phyloP scores from a whole-genome alignment of 2,113 vertebrate species.

The Arothron firmamentum region DNA sequence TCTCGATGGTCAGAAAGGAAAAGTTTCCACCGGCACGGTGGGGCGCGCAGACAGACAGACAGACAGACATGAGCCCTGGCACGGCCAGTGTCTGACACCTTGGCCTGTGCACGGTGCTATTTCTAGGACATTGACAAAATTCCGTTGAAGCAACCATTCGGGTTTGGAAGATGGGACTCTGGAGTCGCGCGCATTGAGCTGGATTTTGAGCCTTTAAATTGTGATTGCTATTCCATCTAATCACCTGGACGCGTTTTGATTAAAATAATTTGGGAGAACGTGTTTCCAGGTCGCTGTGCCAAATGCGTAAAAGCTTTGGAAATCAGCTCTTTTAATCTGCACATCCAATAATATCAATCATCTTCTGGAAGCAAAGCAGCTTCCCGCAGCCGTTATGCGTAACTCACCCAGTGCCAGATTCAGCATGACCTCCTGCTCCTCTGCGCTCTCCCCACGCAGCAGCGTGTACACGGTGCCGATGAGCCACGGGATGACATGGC shows the following conservation, averaged over 20 bases:
- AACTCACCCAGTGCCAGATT: constrained; percentile 84
- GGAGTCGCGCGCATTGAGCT: too few species aligned
- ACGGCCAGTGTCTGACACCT: constrained; percentile 4
- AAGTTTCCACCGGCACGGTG: constrained; percentile 35
- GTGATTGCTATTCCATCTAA: not conserved
- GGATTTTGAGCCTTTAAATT: not conserved
- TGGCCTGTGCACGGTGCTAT: not conserved
- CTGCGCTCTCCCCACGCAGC: constrained; percentile 76
- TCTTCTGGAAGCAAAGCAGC: too few species aligned
- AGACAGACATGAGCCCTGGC: not conserved
- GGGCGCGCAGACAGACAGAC: constrained; percentile 2
- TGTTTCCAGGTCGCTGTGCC: not conserved
- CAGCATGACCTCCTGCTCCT: constrained; percentile 82
- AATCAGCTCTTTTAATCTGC: not conserved
- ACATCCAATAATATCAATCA: too few species aligned
- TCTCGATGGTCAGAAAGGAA: constrained; percentile 18
- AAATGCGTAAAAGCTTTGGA: not conserved
- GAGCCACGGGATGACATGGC: constrained; percentile 85
- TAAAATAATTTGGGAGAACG: too few species aligned
- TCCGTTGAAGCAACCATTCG: not conserved
- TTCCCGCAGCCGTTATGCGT: too few species aligned
- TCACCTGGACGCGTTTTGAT: too few species aligned
- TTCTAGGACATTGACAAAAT: constrained; percentile 1
- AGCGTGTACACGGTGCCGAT: constrained; percentile 80
- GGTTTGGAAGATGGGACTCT: not conserved